Percentiles rank a stretch among this genome's conserved stretches.
Evolutionary conservation across 2,888 invertebrate genomes (phyloP).

Genomic region (Aphrophora alni): DNA sequence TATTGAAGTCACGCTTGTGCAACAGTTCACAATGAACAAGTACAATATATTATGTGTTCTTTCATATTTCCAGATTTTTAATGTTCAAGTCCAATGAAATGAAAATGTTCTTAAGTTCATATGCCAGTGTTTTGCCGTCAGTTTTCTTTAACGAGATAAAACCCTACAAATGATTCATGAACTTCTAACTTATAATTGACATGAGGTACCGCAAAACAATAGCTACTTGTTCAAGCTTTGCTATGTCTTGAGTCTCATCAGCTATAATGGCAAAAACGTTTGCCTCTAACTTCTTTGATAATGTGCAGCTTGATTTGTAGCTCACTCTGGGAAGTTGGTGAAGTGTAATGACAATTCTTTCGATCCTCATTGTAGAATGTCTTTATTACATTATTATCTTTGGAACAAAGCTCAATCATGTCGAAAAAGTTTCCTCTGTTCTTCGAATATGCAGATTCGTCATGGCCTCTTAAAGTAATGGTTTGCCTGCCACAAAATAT

Average conservation of each 20-base stretch:
- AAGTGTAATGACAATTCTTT: conserved; percentile 24
- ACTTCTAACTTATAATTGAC: too few relatives aligned
- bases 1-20: conserved; percentile 5
- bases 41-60: conserved; percentile 41
- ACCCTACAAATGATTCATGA: too few relatives aligned
- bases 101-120: conserved; percentile 21
- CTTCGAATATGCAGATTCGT: conserved; percentile 26
- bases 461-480: conserved; percentile 45
- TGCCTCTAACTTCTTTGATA: conserved; percentile 20
- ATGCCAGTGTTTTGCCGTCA: conserved; percentile 26
- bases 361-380: conserved; percentile 16
- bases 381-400: conserved; percentile 24
- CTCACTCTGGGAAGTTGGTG: conserved; percentile 29
- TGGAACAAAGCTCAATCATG: conserved; percentile 17
- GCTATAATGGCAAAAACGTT: conserved; percentile 34
- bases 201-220: conserved; percentile 23
- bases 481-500: conserved; percentile 46
- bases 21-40: conserved; percentile 26
- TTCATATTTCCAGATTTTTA: conserved; percentile 41
- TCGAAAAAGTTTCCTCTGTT: conserved; percentile 38
- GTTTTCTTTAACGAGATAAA: too few relatives aligned
- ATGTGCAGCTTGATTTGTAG: conserved; percentile 30
- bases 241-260: conserved; percentile 39
- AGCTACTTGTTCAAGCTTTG: conserved; percentile 35
- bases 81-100: conserved; percentile 6